phyloP scores from a whole-genome alignment of 2,888 invertebrate species.

The Oithona nana region DNA sequence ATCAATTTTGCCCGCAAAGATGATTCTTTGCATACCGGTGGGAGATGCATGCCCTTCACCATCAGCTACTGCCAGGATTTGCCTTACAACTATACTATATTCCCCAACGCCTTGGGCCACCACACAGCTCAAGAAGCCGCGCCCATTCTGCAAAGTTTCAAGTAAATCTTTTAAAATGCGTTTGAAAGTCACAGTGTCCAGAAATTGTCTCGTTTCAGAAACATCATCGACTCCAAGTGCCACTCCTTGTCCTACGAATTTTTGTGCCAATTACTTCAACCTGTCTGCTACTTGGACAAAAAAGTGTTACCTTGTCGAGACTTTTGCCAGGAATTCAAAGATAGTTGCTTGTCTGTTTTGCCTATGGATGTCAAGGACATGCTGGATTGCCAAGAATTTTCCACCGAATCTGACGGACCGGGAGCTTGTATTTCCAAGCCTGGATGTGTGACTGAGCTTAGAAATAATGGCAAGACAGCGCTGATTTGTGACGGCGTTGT shows the following conservation, averaged over 20 bases:
- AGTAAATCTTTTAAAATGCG: not conserved
- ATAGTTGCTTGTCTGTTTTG: not conserved
- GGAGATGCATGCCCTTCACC: not conserved
- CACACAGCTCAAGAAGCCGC: not conserved
- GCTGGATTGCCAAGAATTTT: not conserved
- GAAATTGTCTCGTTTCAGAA: constrained; percentile 17
- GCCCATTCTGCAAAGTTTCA: not conserved
- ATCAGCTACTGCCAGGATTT: not conserved
- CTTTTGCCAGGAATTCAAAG: constrained; percentile 7
- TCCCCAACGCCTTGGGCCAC: constrained; percentile 9
- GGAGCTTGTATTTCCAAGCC: constrained; percentile 13
- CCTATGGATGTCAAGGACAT: not conserved
- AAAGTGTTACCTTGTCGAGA: constrained; percentile 2
- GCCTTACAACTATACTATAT: not conserved
- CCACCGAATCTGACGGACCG: constrained; percentile 9
- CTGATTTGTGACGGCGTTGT: constrained; percentile 65
- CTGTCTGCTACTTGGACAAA: constrained; percentile 38
- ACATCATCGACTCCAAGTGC: constrained; percentile 69
- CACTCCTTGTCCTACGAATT: constrained; percentile 71
- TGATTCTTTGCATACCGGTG: no score
- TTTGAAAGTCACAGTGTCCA: not conserved
- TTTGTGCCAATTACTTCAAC: constrained; percentile 66
- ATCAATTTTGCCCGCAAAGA: no score
- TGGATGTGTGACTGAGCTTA: constrained; percentile 52
- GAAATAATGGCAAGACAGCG: constrained; percentile 49